Evolutionary conservation across 2,113 vertebrate species (phyloP), one percentile per base, ranked within the genome.

Genomic region (Mobula hypostoma): DNA sequence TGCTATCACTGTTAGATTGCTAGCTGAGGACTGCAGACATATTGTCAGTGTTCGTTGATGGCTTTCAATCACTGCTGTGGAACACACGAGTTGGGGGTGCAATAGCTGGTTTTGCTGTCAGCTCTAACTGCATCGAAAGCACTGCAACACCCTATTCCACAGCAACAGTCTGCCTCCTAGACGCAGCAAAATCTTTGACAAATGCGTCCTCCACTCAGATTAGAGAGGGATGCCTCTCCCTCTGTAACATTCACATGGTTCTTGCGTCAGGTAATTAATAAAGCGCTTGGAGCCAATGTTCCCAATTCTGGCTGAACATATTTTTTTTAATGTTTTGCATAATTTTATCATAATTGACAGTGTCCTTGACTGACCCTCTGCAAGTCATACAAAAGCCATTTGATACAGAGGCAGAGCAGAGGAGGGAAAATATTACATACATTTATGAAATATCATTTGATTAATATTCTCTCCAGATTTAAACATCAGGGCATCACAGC

Each of bases 291-390:
- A 85, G 82, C 82, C 82, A 85, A 14, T 83, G 48, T 87, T 87
- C 83, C 56, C 83, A 87, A 58, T 88, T 88, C 58, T 48, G 15
- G 27, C 58, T n/a, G 5, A 88, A 63, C 29, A 88, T 58, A 63
- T 61, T 87, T 88, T 29, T 58, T 61, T 88, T n/a, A 88, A 88
- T 88, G 61, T 88, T 27, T 88, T 88, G 61, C 83, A 88, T 63
- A 88, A 88, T 88, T 56, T 56, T 63, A 29, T 56, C 83, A n/a
- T n/a, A 88, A 63, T 61, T 63, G 83, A 88, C 83, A 88, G 58
- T 12, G 56, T 88, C 58, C 58, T 27, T 15, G n/a, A 88, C 58
- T 88, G 61, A 88, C 61, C 11, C 83, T 87, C 83, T 87, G 83
- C 56, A 6, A 88, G 58, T n/a, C 61, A 32, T 24, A 88, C 58